Conservation (phyloP, 2,888 invertebrate species). For the Nymphalis urticae region DNA sequence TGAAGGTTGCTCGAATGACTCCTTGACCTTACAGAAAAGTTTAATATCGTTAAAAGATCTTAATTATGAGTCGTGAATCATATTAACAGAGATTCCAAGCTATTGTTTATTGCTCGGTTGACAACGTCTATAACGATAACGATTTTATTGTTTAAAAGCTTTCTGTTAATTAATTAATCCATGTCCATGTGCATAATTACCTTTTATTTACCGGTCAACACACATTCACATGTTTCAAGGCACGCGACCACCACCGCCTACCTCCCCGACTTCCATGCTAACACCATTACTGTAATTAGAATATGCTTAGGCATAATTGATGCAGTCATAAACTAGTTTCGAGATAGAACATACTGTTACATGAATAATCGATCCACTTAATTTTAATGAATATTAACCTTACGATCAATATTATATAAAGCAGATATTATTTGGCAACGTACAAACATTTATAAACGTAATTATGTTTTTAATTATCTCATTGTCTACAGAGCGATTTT, state of each 20-base stretch:
- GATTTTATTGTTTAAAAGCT: slow-evolving; percentile 45
- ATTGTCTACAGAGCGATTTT: no score
- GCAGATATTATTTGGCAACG: neutral
- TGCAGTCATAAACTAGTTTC: slow-evolving; percentile 63
- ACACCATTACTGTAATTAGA: slow-evolving; percentile 80
- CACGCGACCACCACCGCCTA: slow-evolving; percentile 56
- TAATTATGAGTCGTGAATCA: slow-evolving; percentile 3
- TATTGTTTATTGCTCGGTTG: slow-evolving; percentile 32
- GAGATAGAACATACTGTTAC: slow-evolving; percentile 26
- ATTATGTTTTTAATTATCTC: neutral
- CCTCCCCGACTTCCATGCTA: slow-evolving; percentile 63
- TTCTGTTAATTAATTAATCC: slow-evolving; percentile 45
- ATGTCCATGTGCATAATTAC: slow-evolving; percentile 50
- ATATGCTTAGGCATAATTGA: slow-evolving; percentile 79
- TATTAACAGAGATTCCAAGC: slow-evolving; percentile 21
- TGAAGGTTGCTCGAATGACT: neutral
- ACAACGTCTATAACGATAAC: slow-evolving; percentile 31
- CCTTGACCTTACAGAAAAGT: slow-evolving; percentile 9
- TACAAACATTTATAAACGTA: neutral
- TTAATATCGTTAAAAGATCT: slow-evolving; percentile 4
- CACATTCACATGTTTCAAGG: slow-evolving; percentile 64
- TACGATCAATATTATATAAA: slow-evolving; percentile 5
- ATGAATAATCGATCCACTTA: slow-evolving; percentile 36
- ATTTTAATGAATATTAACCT: slow-evolving; percentile 23
- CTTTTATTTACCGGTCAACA: slow-evolving; percentile 46